Evolutionary conservation across 2,888 invertebrate genomes (phyloP).

Genomic region (Caenorhabditis afra): DNA sequence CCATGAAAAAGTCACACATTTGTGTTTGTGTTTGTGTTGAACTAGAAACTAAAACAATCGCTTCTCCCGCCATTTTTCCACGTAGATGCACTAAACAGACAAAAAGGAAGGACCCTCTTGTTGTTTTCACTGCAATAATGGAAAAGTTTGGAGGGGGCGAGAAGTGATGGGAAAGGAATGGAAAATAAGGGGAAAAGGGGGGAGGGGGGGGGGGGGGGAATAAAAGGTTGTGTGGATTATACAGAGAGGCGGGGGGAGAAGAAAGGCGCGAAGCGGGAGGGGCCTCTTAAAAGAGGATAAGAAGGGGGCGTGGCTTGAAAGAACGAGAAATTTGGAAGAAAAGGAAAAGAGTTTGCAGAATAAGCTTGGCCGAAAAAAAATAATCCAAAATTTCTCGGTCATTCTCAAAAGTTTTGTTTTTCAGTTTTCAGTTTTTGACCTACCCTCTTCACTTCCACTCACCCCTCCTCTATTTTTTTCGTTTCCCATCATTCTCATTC

Average conservation of each 20-base stretch:
- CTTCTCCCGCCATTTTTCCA: neutral
- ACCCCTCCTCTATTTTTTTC: no score
- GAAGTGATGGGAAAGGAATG: constrained; percentile 6
- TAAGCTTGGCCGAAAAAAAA: no score
- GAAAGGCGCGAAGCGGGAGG: constrained; percentile 21
- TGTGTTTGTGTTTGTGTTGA: no score
- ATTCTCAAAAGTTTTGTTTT: no score
- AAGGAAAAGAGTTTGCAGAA: neutral
- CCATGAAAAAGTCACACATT: constrained; percentile 14
- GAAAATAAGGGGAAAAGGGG: constrained; percentile 6
- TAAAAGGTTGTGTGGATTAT: constrained; percentile 58
- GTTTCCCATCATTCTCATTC: neutral
- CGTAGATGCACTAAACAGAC: constrained; percentile 17
- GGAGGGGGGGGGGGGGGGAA: constrained; percentile 22
- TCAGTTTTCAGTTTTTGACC: no score
- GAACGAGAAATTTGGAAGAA: neutral
- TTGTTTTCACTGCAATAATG: constrained; percentile 57
- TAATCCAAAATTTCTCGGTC: no score
- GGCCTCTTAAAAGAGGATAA: constrained; percentile 46
- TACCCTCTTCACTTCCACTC: no score
- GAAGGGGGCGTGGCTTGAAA: constrained; percentile 7
- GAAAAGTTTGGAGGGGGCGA: constrained; percentile 40
- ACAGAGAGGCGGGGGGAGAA: constrained; percentile 21
- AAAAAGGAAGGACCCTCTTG: constrained; percentile 39
- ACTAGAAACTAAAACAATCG: constrained; percentile 23